These are phyloP conservation scores for Escarpia spicata DNA, from an alignment of 2,888 invertebrate genomes.

Conservation along the genomic window DNA sequence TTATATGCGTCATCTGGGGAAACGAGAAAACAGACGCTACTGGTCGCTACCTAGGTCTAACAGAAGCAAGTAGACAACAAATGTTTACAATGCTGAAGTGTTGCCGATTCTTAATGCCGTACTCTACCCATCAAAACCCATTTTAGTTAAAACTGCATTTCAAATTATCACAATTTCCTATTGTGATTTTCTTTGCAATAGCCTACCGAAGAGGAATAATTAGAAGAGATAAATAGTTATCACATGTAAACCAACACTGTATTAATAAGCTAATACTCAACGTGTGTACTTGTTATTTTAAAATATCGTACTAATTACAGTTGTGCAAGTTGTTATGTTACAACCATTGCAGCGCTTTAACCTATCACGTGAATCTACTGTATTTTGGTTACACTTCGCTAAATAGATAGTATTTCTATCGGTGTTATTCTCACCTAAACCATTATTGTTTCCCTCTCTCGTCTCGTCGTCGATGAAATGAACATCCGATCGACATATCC, in stretches of 20 bases:
- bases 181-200: no score
- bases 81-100: not conserved
- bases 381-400: not conserved
- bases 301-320: not conserved
- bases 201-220: no score
- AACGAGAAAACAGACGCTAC: not conserved
- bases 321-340: not conserved
- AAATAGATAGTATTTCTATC: not conserved
- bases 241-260: no score
- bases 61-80: not conserved
- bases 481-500: constrained; percentile 34
- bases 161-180: no score
- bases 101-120: not conserved
- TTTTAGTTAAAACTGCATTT: not conserved
- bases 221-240: no score
- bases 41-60: not conserved
- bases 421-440: constrained; percentile 22
- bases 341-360: not conserved
- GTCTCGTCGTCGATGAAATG: constrained; percentile 31
- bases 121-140: not conserved
- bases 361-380: no score
- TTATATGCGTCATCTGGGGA: constrained; percentile 22
- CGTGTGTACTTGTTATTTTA: not conserved
- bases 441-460: constrained; percentile 26
- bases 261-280: not conserved